Evolutionary conservation across 1,140 invertebrate genomes (phyloP), one percentile per base, ranked within the genome.

Genomic region (Polypedilum pembai): DNA sequence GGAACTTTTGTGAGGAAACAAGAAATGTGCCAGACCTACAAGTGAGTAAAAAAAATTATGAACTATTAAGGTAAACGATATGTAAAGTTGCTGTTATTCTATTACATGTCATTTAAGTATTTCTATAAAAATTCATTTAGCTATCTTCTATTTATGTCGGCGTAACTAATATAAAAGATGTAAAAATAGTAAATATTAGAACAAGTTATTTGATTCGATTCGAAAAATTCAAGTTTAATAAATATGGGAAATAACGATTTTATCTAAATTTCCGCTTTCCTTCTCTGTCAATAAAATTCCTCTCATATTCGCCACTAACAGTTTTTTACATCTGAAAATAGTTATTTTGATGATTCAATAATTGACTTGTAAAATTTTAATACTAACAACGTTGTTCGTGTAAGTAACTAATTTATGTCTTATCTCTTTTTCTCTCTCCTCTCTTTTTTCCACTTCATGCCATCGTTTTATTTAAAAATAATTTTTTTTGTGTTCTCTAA

Each of bases 1-100:
- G 93, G 75, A 94, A 94, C 79, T 96, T 95, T 81, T 91, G 91
- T 41, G 92, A 94, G 80, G 93, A 96, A 86, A 91, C 94, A 15
- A 90, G 93, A 72, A 94, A 92, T 76, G 94, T 94, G 78, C 91
- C 92, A 21, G 92, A 95, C 80, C 90, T 95, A 78, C 93, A 95
- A 89, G 93, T 94, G 86, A 80, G 79, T 79, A 78, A 78, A 79
- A 80, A 5, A 33, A 3, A 33, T 33, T 33, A 33, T 33, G 24
- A 5, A 33, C 5, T 33, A 33, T 5, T 33, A 33, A 33, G n/a
- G n/a, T n/a, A n/a, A 33, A 3, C 5, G 24, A 33, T 5, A 33
- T 33, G 24, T 33, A 33, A 33, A 33, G 24, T 3, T 3, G 24
- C 1, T 5, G 24, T 3, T 33, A 33, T 56, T 56, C 1, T 17